phyloP scores from a whole-genome alignment of 2,797 vertebrate species.

The Telmatherina bonti region DNA sequence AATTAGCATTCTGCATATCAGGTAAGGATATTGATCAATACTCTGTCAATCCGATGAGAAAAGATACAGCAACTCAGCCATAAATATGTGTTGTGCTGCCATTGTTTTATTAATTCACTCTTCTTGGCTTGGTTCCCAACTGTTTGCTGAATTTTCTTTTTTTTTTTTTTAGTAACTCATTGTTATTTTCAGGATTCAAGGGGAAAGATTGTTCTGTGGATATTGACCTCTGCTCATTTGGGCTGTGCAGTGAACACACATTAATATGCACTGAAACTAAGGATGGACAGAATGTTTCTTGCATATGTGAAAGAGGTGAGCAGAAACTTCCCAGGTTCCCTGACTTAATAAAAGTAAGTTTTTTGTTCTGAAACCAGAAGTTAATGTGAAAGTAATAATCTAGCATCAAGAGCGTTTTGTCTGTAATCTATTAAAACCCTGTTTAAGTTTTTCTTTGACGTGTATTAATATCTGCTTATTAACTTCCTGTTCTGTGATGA shows the following conservation, averaged over 20 bases:
- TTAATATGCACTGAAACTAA: conserved; percentile 69
- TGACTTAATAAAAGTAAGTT: conserved; percentile 15
- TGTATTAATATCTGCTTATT: not conserved
- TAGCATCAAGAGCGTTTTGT: not conserved
- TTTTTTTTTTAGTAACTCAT: conserved; percentile 2
- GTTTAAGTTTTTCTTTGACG: not conserved
- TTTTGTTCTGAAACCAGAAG: conserved; percentile 1
- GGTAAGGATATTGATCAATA: conserved; percentile 76
- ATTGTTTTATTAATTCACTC: conserved; percentile 42
- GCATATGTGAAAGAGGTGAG: conserved; percentile 74
- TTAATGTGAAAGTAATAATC: not conserved
- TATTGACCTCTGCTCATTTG: conserved; percentile 76
- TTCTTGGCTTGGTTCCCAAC: conserved; percentile 30
- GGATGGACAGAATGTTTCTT: conserved; percentile 73
- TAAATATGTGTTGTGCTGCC: conserved; percentile 48
- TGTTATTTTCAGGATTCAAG: conserved; percentile 69
- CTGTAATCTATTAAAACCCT: not conserved
- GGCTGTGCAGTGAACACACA: conserved; percentile 71
- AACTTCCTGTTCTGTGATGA: not conserved
- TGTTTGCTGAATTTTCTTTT: conserved; percentile 27
- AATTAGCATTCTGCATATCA: conserved; percentile 84
- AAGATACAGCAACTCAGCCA: conserved; percentile 69
- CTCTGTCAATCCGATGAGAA: conserved; percentile 79
- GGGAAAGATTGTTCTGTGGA: conserved; percentile 76
- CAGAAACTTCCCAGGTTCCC: conserved; percentile 14